These are phyloP conservation scores for Schlechtendalia chinensis DNA, from an alignment of 1,140 invertebrate species.

Conservation along the genomic window DNA sequence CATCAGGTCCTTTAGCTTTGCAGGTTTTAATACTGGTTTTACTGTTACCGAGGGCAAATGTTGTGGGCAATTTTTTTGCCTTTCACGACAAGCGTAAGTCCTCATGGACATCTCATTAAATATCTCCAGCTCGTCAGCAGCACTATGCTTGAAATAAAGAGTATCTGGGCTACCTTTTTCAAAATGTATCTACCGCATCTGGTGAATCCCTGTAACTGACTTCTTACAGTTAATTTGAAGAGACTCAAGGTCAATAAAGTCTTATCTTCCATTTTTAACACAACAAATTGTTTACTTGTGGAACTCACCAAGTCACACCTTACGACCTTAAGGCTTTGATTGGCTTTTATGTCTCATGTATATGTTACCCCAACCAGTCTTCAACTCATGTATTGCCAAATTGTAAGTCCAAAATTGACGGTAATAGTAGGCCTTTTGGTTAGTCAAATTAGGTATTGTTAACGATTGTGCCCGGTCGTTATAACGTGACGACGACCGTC, in stretches of 20 bases:
- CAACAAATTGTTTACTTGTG: conserved; percentile 42
- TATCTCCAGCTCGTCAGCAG: conserved; percentile 22
- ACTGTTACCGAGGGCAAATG: conserved; percentile 1
- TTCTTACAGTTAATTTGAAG: conserved; percentile 39
- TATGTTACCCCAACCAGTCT: conserved; percentile 48
- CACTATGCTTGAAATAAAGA: conserved; percentile 48
- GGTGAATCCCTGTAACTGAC: no score
- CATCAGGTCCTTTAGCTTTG: conserved; percentile 47
- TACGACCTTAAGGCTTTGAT: no score
- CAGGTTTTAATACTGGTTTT: conserved; percentile 25
- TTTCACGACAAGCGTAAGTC: background rate
- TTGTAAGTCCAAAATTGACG: conserved; percentile 51
- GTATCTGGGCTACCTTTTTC: conserved; percentile 42
- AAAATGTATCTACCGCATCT: conserved; percentile 49
- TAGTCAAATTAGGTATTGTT: conserved; percentile 46
- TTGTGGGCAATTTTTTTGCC: conserved; percentile 4
- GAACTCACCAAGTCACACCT: conserved; percentile 48
- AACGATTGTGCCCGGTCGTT: no score
- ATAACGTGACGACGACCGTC: no score
- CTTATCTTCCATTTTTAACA: conserved; percentile 34
- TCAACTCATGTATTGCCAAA: conserved; percentile 51
- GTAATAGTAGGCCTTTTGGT: conserved; percentile 49
- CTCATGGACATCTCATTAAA: conserved; percentile 36
- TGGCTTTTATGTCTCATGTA: conserved; percentile 52
- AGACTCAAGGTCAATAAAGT: conserved; percentile 13